Evolutionary conservation across 2,797 vertebrate genomes (phyloP).

Genomic region (Rhabdophis nuchalis): DNA sequence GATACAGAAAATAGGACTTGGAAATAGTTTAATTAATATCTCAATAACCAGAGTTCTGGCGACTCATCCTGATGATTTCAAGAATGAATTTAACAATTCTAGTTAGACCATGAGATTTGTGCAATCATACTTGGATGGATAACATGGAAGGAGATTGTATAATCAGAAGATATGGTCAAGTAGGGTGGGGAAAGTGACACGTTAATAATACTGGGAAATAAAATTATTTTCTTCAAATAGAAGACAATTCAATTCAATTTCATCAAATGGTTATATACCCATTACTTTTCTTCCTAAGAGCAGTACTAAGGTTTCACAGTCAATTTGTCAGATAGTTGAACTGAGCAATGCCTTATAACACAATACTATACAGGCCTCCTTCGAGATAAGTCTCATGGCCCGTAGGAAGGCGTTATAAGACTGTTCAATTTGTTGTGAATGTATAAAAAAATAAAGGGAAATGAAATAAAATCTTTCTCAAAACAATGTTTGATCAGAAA

Average conservation of each 20-base stretch:
- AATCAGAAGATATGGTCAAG: background rate
- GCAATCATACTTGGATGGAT: too few species aligned
- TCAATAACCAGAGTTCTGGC: background rate
- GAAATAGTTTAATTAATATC: background rate
- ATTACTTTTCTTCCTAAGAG: background rate
- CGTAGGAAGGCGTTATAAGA: too few species aligned
- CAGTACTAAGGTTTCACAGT: background rate
- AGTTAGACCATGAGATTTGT: background rate
- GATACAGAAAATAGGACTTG: background rate
- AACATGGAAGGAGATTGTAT: background rate
- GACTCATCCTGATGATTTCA: background rate
- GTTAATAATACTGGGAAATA: background rate
- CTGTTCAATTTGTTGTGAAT: background rate
- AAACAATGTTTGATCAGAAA: background rate
- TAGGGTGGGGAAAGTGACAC: background rate
- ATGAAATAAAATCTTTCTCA: background rate
- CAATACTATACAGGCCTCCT: background rate
- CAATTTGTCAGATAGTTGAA: background rate
- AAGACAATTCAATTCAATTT: background rate
- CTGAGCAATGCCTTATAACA: background rate
- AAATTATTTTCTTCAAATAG: background rate
- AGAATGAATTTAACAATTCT: background rate
- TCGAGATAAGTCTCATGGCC: background rate
- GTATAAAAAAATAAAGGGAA: background rate
- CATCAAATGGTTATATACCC: background rate